Evolutionary conservation across 2,113 vertebrate genomes (phyloP).

Genomic region (Carettochelys insculpta): DNA sequence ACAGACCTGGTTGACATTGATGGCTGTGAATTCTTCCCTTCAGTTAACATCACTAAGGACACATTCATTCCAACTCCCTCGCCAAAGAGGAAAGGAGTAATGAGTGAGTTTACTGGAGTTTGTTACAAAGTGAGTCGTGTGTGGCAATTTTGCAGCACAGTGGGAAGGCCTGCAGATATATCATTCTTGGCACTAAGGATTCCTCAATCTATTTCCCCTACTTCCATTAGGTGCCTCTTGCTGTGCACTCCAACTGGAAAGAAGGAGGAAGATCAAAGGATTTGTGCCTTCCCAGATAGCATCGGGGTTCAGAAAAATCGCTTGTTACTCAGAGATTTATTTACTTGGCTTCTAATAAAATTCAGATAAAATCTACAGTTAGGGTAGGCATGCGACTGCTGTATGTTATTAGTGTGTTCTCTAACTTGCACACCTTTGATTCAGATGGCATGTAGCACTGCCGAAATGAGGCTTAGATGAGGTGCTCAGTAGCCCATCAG

Average conservation of each 20-base stretch:
- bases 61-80: not conserved
- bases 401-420: not conserved
- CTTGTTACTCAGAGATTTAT: not conserved
- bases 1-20: not conserved
- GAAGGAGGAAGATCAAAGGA: not conserved
- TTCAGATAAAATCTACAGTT: not conserved
- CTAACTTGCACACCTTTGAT: not conserved
- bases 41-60: not conserved
- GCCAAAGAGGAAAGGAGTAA: not conserved
- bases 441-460: not conserved
- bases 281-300: not conserved
- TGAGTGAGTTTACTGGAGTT: not conserved
- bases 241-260: not conserved
- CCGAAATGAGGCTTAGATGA: not conserved
- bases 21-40: not conserved
- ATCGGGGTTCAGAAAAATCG: not conserved
- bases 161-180: not conserved
- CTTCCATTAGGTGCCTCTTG: not conserved
- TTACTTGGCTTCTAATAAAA: not conserved
- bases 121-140: not conserved
- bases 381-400: not conserved
- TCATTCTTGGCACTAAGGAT: not conserved
- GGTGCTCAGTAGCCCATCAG: not conserved
- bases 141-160: not conserved
- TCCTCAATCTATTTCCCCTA: not conserved